Base-by-base conservation (phyloP, 1,140 invertebrate genomes). In the Macrosteles quadrilineatus region DNA sequence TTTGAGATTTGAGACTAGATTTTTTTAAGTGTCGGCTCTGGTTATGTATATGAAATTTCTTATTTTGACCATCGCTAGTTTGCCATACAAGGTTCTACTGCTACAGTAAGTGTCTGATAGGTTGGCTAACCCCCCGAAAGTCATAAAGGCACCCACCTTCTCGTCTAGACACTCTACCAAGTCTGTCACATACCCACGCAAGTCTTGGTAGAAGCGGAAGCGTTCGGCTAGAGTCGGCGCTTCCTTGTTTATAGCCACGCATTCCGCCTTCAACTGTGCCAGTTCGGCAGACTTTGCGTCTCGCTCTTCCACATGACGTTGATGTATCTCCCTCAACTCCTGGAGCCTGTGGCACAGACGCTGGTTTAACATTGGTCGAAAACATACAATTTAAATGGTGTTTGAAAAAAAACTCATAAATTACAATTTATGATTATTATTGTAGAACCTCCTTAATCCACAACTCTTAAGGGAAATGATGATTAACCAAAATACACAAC, bases 131-230 rank as follows among this genome's bases (percentile, higher is more conserved):
- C 53, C 68, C 59, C 53, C 59, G 57, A 55, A 69, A 69, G 68
- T 62, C 59, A 69, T 50, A 14, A 40, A 50, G 19, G 57, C 57
- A 86, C 85, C 85, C 82, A 93, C 89, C 88, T 95, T 95, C 82
- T 94, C 91, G 76, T 96, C 93, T 76, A 98, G 88, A 87, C 96
- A 98, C 86, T 98, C 96, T 83, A 97, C 90, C 82, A 97, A 90
- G 88, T 98, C 95, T 78, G 91, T 93, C 80, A 98, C 89, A 90
- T 97, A 98, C 80, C 94, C 93, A 82, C 94, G 90, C 78, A 96
- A 90, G 85, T 96, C 93, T 88, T 98, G 96, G 86, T 96, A 97
- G 83, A 96, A 95, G 79, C 87, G 86, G 86, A 95, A 98, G 78
- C 88, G 87, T 73, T 87, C 84, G 73, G 88, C 91, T 75, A 91